Base-by-base conservation (phyloP, 1,140 invertebrate genomes). In the Apocrypta bakeri region DNA sequence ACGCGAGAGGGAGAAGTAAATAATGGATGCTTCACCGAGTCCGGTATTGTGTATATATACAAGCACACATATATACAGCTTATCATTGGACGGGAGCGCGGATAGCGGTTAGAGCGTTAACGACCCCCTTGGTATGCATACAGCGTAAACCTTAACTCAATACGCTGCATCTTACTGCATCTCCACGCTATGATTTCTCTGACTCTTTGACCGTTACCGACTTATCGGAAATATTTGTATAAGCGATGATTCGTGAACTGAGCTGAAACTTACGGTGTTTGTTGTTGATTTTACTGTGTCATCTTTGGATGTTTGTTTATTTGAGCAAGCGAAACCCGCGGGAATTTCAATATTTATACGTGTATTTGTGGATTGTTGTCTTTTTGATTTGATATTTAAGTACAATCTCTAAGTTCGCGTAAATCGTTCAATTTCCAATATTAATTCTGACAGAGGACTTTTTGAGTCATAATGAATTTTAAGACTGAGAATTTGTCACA, bases 31-130 rank as follows among this genome's bases (percentile, higher is more conserved):
- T 31, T 56, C 48, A 42, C 25, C 25, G 73, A 75, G 1, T 37
- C 3, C 73, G 48, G 27, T 27, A 1, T 31, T 7, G 1, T 0
- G 48, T 21, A 21, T 21, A 56, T 56, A 17, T 6, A 6, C 3
- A n/a, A 21, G 17, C n/a, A 56, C 0, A 56, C 7, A 56, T 63
- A 25, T 66, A 66, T 66, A 66, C 12, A 6, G 17, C 37, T 42
- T 73, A 73, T 73, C 48, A 24, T 73, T 61, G 73, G 48, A 75
- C 17, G 66, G 74, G 75, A 75, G 48, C 25, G 29, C 71, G 85
- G 84, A 81, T 87, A 78, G 84, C 84, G 84, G 81, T 86, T 87
- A n/a, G n/a, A 85, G 77, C 74, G 79, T 81, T 87, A 87, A 85
- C 86, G 79, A 86, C 80, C 84, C 75, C 61, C 81, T 42, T 37